Evolutionary conservation across 64 coral and sea anemone genomes (phyloP).

Genomic region (Catalaphyllia jardinei): DNA sequence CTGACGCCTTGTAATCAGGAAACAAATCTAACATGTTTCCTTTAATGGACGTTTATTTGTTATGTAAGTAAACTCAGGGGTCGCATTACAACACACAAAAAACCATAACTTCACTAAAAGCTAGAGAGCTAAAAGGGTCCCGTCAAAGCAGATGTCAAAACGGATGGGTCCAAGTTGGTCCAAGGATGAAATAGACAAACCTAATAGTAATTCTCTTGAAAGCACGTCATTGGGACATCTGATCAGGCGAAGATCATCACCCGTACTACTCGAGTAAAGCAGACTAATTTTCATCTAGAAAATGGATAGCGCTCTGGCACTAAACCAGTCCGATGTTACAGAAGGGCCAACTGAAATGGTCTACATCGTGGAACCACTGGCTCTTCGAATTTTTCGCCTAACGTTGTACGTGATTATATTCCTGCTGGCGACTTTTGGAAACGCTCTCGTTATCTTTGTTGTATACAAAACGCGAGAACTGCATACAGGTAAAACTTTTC

Average conservation of each 20-base stretch:
- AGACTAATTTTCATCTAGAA: not conserved
- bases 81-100: conserved; percentile 5
- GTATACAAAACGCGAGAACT: conserved; percentile 75
- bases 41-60: conserved; percentile 46
- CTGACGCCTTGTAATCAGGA: conserved; percentile 22
- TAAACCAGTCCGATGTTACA: not conserved
- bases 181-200: not conserved
- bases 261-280: not conserved
- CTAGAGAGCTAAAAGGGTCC: not conserved
- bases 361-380: conserved; percentile 41
- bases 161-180: not conserved
- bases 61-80: conserved; percentile 23
- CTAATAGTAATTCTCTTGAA: not conserved
- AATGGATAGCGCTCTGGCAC: not conserved
- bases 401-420: conserved; percentile 71
- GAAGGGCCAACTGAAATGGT: conserved; percentile 12
- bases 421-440: conserved; percentile 68
- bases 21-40: conserved; percentile 9
- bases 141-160: conserved; percentile 21
- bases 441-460: conserved; percentile 74
- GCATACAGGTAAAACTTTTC: conserved; percentile 54
- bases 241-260: not conserved
- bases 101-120: conserved; percentile 1
- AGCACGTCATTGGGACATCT: not conserved
- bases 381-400: conserved; percentile 58